Evolutionary conservation across 2,797 vertebrate genomes (phyloP).

Genomic region (Dicrostonyx torquatus): DNA sequence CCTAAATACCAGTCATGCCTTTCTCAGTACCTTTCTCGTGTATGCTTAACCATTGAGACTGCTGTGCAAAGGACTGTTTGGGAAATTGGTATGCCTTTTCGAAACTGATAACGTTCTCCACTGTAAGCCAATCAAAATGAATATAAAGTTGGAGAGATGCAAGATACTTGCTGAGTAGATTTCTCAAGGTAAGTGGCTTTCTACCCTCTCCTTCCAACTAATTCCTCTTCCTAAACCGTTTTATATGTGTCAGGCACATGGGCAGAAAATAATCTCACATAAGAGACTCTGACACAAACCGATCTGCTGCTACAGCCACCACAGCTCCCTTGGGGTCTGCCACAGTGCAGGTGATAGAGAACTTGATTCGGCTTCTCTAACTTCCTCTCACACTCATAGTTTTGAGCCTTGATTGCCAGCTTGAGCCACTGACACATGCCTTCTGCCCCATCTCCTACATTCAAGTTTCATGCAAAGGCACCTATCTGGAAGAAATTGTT

Average conservation of each 20-base stretch:
- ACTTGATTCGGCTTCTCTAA: neutral
- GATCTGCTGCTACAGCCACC: neutral
- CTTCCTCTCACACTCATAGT: neutral
- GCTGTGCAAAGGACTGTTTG: neutral
- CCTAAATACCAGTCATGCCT: neutral
- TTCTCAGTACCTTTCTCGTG: neutral
- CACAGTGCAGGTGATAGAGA: neutral
- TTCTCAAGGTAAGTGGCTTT: neutral
- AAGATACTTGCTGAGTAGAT: neutral
- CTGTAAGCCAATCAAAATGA: neutral
- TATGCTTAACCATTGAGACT: neutral
- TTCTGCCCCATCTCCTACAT: neutral
- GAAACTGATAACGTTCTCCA: neutral
- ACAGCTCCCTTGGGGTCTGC: neutral
- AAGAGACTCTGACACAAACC: neutral
- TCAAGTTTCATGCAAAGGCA: neutral
- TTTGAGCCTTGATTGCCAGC: neutral
- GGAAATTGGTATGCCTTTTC: neutral
- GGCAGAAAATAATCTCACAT: neutral
- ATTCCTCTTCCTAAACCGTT: neutral
- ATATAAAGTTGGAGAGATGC: neutral
- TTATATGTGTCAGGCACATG: neutral
- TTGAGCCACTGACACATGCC: no score
- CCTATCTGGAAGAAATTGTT: neutral
- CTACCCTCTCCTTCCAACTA: neutral